Conservation (phyloP, 2,888 invertebrate species). For the Torymus texanus region DNA sequence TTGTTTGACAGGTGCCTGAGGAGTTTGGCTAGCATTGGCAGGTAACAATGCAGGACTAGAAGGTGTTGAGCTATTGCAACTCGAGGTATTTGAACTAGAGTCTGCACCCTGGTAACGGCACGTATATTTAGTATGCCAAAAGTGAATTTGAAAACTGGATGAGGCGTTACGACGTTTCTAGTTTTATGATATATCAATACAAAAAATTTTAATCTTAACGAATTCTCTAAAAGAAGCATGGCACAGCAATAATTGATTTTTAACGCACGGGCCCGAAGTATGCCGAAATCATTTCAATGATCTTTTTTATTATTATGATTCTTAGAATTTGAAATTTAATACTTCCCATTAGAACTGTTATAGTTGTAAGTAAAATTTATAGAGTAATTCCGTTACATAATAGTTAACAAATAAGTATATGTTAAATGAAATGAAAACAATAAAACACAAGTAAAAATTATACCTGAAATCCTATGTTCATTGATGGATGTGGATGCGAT, state of each 20-base stretch:
- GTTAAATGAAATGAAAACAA: slow-evolving; percentile 32
- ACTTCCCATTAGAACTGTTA: too few relatives aligned
- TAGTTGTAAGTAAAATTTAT: too few relatives aligned
- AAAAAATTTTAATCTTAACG: slow-evolving; percentile 53
- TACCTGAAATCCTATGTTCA: slow-evolving; percentile 79
- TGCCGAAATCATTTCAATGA: slow-evolving; percentile 5
- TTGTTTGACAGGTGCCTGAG: slow-evolving; percentile 77
- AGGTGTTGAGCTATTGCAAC: slow-evolving; percentile 97
- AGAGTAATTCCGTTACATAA: not conserved
- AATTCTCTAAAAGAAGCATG: slow-evolving; percentile 34
- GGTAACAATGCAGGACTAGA: slow-evolving; percentile 91
- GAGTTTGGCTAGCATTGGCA: slow-evolving; percentile 75
- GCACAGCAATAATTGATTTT: slow-evolving; percentile 42
- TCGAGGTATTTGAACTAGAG: slow-evolving; percentile 95
- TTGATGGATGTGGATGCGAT: slow-evolving; percentile 78
- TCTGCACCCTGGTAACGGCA: slow-evolving; percentile 81
- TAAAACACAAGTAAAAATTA: slow-evolving; percentile 57
- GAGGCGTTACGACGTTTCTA: slow-evolving; percentile 63
- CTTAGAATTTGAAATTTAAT: too few relatives aligned
- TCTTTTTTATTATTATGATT: slow-evolving; percentile 23
- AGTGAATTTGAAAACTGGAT: slow-evolving; percentile 63
- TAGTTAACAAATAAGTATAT: slow-evolving; percentile 1
- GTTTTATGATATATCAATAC: slow-evolving; percentile 59
- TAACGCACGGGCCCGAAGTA: slow-evolving; percentile 28
- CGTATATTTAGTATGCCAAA: slow-evolving; percentile 63